These are phyloP conservation scores for Steinernema scapterisci DNA, from an alignment of 2,888 invertebrate genomes.

Conservation along the genomic window DNA sequence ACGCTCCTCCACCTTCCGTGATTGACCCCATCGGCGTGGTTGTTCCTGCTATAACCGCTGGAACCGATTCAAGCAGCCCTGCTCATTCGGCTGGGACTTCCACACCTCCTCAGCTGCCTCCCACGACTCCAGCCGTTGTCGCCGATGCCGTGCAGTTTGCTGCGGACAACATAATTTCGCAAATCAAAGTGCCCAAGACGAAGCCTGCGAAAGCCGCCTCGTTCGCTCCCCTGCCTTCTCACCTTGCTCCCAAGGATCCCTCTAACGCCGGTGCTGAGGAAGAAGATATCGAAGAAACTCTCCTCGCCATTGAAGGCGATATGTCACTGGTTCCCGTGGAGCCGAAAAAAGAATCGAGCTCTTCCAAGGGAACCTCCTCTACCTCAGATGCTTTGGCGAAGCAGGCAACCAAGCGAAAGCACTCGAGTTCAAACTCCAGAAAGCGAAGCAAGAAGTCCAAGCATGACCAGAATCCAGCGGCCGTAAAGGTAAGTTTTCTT, in stretches of 20 bases:
- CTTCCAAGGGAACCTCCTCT: background rate
- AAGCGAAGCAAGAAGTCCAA: conserved; percentile 14
- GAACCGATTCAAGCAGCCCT: background rate
- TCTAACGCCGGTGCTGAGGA: background rate
- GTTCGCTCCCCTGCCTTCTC: conserved; percentile 46
- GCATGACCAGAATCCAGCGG: background rate
- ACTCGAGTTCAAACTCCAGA: conserved; percentile 5
- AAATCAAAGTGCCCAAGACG: conserved; percentile 44
- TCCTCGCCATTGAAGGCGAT: conserved; percentile 9
- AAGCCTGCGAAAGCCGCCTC: conserved; percentile 44
- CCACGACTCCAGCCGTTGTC: conserved; percentile 13
- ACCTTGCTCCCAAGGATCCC: conserved; percentile 38
- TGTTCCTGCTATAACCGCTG: background rate
- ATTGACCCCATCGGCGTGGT: conserved; percentile 29
- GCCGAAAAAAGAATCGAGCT: background rate
- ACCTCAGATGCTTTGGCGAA: background rate
- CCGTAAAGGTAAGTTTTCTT: background rate
- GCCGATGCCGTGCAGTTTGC: conserved; percentile 27
- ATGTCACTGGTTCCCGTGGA: conserved; percentile 7
- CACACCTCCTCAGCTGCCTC: background rate
- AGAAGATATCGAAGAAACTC: conserved; percentile 24
- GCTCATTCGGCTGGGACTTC: background rate
- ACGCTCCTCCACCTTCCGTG: conserved; percentile 31
- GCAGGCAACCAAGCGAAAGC: background rate
- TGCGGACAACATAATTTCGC: conserved; percentile 40